Percentiles rank a stretch among this genome's conserved stretches.
Evolutionary conservation across 1,140 invertebrate genomes (phyloP).

Genomic region (Heliconius hermathena): DNA sequence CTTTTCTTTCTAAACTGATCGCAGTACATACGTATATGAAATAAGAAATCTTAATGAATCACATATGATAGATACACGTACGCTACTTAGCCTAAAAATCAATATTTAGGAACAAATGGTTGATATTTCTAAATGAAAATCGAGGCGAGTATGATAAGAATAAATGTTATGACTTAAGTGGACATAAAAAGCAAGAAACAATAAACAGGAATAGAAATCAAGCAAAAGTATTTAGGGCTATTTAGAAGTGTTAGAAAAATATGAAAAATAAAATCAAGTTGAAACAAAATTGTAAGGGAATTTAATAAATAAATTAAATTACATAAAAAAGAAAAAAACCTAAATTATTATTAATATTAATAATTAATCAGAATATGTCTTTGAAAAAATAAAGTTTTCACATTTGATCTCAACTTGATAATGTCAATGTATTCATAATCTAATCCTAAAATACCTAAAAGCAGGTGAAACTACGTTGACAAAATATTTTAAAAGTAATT

Average conservation of each 20-base stretch:
- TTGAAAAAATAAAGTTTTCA: neutral
- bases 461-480: neutral
- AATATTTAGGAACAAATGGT: neutral
- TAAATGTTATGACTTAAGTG: neutral
- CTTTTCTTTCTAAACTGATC: too few species aligned
- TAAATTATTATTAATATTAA: neutral
- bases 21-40: too few species aligned
- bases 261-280: neutral
- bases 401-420: slow-evolving; percentile 8
- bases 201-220: neutral
- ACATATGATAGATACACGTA: neutral
- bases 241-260: neutral
- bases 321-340: neutral
- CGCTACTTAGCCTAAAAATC: neutral
- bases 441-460: neutral
- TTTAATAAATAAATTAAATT: neutral
- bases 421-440: neutral
- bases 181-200: slow-evolving; percentile 6
- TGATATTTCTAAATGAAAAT: neutral
- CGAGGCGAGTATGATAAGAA: neutral
- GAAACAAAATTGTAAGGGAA: neutral
- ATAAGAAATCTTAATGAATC: neutral
- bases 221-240: neutral
- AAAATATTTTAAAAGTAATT: slow-evolving; percentile 1
- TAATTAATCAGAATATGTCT: neutral